Evolutionary conservation across 2,888 invertebrate genomes (phyloP), one percentile per base, ranked within the genome.

Genomic region (Calliphora vomitoria): DNA sequence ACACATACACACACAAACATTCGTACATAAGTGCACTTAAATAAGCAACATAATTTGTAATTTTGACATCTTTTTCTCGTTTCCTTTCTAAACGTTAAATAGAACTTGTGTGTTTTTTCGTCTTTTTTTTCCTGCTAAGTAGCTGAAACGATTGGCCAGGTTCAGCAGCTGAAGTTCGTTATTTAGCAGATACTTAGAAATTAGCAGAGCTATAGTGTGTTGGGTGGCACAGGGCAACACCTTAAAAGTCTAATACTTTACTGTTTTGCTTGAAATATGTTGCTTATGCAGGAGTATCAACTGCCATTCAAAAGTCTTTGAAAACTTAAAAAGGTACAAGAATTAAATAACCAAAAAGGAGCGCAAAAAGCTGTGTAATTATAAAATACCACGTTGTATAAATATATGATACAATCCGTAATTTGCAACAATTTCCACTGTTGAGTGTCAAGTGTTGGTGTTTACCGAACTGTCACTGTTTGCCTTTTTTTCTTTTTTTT

Each of bases 1-100:
- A 76, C 74, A 18, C 10, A n/a, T 20, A 31, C 60, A 53, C 13
- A 62, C 41, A 74, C 25, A 85, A 38, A 78, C 25, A 72, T n/a
- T 64, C 47, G 15, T 68, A 55, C 69, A 64, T 47, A 75, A 72
- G 80, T 74, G 74, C 69, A 60, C 72, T 79, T 72, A 66, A 58
- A 72, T 41, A 66, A 69, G 69, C 74, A 72, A 81, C 60, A 76
- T 69, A 82, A 75, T 86, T 82, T 86, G 60, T 71, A 81, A 69
- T 81, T 74, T 85, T 81, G 74, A 74, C 62, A 64, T 76, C 10
- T 41, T 76, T 71, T 75, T 75, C 69, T 53, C 31, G 35, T 31
- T 64, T 68, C 5, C 8, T 38, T 25, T 18, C 5, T 76, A 11
- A 64, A 18, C 8, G 10, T 58, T 72, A 66, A 78, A 44, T 38